These are phyloP conservation scores for Papilio elwesi DNA, from an alignment of 2,888 invertebrate genomes.

Conservation along the genomic window DNA sequence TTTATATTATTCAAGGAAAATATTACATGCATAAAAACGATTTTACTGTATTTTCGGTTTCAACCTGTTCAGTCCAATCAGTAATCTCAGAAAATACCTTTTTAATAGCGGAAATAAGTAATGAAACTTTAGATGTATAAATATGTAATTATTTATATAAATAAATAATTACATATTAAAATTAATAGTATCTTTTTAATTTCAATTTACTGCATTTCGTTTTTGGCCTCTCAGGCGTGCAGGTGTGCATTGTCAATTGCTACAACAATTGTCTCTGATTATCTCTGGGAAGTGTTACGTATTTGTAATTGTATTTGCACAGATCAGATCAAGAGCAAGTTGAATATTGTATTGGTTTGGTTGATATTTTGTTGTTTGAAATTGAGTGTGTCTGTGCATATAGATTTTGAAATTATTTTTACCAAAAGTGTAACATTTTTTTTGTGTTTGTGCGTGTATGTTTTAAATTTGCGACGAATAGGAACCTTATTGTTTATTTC, in stretches of 20 bases:
- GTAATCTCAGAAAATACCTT: no score
- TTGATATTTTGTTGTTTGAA: background rate
- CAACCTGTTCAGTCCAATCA: no score
- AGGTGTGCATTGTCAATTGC: no score
- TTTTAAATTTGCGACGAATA: conserved; percentile 37
- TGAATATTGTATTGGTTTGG: conserved; percentile 8
- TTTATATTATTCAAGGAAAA: no score
- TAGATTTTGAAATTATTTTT: conserved; percentile 11
- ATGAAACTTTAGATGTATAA: no score
- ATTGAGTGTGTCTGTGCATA: background rate
- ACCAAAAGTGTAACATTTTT: conserved; percentile 13
- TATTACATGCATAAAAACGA: no score
- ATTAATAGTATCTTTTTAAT: background rate
- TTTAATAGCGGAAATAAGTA: no score
- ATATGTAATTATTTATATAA: no score
- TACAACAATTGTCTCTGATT: background rate
- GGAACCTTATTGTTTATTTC: conserved; percentile 13
- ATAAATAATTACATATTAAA: background rate
- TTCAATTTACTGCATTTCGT: background rate
- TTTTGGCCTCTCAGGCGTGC: background rate
- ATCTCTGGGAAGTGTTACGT: conserved; percentile 34
- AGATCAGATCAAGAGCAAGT: conserved; percentile 19
- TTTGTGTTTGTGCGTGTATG: conserved; percentile 38
- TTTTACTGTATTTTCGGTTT: no score
- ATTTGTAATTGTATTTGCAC: conserved; percentile 21